Base-by-base conservation (phyloP, 2,888 invertebrate genomes). In the Harpalus rubripes region DNA sequence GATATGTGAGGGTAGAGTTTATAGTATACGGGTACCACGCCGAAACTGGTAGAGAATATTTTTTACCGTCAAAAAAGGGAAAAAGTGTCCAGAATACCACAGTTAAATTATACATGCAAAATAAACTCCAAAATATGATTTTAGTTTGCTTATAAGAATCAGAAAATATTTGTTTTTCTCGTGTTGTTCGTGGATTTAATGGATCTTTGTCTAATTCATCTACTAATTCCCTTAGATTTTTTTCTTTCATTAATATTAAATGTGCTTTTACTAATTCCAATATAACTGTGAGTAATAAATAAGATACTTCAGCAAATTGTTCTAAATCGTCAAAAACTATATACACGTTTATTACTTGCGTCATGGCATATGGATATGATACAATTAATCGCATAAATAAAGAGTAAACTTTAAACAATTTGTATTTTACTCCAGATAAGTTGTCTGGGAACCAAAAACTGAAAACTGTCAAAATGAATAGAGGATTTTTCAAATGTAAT, bases 11-110 rank as follows among this genome's bases (percentile, higher is more conserved):
- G 56, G 68, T 85, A 15, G 15, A 3, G 18, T 82, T 65, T 10
- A 74, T 18, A 5, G 68, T 10, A n/a, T 85, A 86, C 41, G 86
- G 86, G 79, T 84, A 86, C 86, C 86, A 86, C 0, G 84, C 84
- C 10, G 68, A 22, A 16, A 85, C 44, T 0, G 84, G 85, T n/a
- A 86, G 41, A 18, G 72, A 56, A 2, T 76, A 39, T 10, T n/a
- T 56, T 2, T 26, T 18, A 8, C 6, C 26, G 63, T 85, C 86
- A 18, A 86, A 61, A 3, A 85, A 39, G 0, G 85, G 84, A 65
- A 86, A 85, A 16, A 84, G 6, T 68, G 10, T 72, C 83, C 82
- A 85, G 44, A 85, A 80, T 41, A 80, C 4, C 10, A 72, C 44
- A 8, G 79, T 68, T 5, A 16, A 18, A 59, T 80, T 61, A 56